Evolutionary conservation across 2,797 vertebrate genomes (phyloP).

Genomic region (Acrossocheilus fasciatus): DNA sequence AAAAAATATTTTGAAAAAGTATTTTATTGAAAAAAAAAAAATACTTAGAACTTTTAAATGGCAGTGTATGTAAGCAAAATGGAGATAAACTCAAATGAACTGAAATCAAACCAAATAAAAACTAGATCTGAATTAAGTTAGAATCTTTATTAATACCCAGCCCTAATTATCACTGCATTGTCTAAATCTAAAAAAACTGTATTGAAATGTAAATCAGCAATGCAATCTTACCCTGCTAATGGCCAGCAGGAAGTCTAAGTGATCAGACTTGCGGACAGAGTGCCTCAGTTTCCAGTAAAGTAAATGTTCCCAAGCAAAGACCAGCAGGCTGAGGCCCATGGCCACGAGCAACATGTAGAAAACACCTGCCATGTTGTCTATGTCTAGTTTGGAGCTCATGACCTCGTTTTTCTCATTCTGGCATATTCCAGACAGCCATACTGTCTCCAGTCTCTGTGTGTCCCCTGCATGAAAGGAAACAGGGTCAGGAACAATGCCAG

Average conservation of each 20-base stretch:
- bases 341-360: conserved; percentile 99
- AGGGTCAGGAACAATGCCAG: conserved; percentile 43
- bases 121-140: not conserved
- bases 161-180: conserved; percentile 1
- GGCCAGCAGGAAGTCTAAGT: conserved; percentile 90
- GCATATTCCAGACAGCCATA: conserved; percentile 98
- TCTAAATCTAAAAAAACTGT: not conserved
- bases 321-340: conserved; percentile 97
- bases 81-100: not conserved
- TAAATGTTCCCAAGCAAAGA: conserved; percentile 97
- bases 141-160: not conserved
- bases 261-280: conserved; percentile 85
- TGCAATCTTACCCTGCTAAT: conserved; percentile 90
- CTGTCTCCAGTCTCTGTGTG: conserved; percentile 94
- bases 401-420: conserved; percentile 99
- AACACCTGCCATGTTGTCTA: conserved; percentile 99
- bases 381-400: conserved; percentile 98
- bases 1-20: not conserved
- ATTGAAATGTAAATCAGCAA: not conserved
- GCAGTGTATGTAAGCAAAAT: not conserved
- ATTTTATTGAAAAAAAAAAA: not conserved
- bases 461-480: conserved; percentile 81
- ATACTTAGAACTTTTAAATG: too few relatives aligned
- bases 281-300: conserved; percentile 96
- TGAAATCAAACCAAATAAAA: not conserved